Evolutionary conservation across 2,113 vertebrate species (phyloP), one percentile per base, ranked within the genome.

Genomic region (Prunella fulvescens): DNA sequence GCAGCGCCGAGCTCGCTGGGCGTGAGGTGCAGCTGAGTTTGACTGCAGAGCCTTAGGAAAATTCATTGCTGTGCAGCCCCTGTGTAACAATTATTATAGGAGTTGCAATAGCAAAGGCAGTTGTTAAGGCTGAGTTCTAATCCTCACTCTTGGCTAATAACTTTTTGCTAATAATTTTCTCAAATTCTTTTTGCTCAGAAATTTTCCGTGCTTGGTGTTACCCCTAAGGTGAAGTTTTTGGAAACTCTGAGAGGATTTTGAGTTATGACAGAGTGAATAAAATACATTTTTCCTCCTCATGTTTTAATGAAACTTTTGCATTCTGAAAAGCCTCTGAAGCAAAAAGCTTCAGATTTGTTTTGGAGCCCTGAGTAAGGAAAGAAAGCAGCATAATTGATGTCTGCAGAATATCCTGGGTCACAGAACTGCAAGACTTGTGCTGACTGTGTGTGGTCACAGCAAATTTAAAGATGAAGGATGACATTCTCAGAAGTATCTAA

Each of bases 401-500:
- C 87, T 96, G 91, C 81, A 91, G 73, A 95, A 78, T 69, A 92
- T 90, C 93, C 79, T 78, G 81, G 76, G 86, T 80, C 64, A 44
- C 4, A 4, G 84, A 92, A 42, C 89, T 61, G n/a, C 65, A 44
- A 51, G 57, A 42, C 33, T 39, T 53, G 77, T 47, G 60, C 69
- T 86, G 73, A 76, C 81, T 93, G 84, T 95, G 91, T 96, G 96
- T 91, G 95, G 96, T 82, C 81, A 73, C 56, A 92, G 92, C 56
- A 71, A 20, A 92, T 77, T 94, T 88, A 88, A 86, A 92, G 92
- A 88, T 86, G 92, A 96, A 95, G 89, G 69, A 74, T 76, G 77
- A 89, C 62, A 47, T 61, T 85, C 74, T 53, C 33, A 26, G 39
- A 92, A 61, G 56, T 53, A 40, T 79, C 61, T 91, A 29, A 72